Conservation (phyloP, 2,113 vertebrate genomes). For the Uria aalge region DNA sequence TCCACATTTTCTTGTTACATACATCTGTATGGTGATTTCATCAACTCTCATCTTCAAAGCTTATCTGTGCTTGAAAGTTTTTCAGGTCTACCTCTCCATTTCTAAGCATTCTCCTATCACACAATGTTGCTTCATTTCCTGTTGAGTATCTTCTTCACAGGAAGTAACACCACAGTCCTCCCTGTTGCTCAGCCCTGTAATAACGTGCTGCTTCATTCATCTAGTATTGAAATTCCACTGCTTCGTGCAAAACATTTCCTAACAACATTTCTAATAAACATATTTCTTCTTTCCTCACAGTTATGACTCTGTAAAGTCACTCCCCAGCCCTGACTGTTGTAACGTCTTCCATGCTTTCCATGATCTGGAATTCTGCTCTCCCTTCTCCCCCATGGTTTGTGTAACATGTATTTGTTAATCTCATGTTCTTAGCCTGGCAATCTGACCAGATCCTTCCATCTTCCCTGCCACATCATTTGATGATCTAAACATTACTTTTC, state of each 20-base stretch:
- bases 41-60: neutral
- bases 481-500: neutral
- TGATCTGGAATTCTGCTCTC: neutral
- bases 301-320: neutral
- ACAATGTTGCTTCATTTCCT: slow-evolving; percentile 19
- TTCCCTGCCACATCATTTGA: neutral
- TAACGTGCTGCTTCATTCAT: neutral
- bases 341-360: neutral
- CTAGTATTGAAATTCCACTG: neutral
- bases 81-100: neutral
- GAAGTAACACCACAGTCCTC: neutral
- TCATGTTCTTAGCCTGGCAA: neutral
- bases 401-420: neutral
- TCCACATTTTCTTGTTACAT: neutral
- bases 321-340: neutral
- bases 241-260: neutral
- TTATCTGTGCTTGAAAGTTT: neutral
- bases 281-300: slow-evolving; percentile 1
- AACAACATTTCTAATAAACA: neutral
- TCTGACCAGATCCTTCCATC: neutral
- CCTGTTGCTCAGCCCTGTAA: neutral
- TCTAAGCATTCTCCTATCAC: neutral
- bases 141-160: neutral
- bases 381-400: neutral
- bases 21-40: neutral